A percentile compares a stretch with the other conserved stretches of the same genome.
Evolutionary conservation across 1,140 invertebrate genomes (phyloP).

Genomic region (Lucilia sericata): DNA sequence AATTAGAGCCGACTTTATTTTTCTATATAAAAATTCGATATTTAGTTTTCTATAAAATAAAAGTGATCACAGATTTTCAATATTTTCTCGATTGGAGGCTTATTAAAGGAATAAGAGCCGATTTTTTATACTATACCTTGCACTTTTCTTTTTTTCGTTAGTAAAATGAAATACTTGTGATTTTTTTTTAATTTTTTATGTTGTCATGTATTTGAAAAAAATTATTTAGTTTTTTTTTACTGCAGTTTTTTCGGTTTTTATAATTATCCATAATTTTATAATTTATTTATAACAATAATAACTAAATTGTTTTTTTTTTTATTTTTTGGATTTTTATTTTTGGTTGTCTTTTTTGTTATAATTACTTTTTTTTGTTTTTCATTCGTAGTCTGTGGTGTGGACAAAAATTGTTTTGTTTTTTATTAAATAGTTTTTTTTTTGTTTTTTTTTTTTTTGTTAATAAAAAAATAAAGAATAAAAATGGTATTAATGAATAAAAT

Average conservation of each 20-base stretch:
- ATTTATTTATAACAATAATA: constrained; percentile 50
- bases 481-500: constrained; percentile 27
- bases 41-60: too few species aligned
- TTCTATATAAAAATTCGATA: too few species aligned
- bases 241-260: constrained; percentile 47
- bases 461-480: constrained; percentile 33
- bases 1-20: too few species aligned
- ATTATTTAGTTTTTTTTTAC: constrained; percentile 46
- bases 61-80: too few species aligned
- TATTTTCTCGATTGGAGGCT: too few species aligned
- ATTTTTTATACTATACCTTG: too few species aligned
- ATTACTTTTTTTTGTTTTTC: constrained; percentile 38
- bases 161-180: neutral
- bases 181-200: constrained; percentile 44
- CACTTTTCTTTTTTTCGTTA: too few species aligned
- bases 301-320: constrained; percentile 46
- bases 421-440: constrained; percentile 25
- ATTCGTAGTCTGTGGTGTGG: constrained; percentile 47
- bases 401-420: constrained; percentile 43
- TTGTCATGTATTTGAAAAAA: constrained; percentile 50
- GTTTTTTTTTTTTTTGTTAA: constrained; percentile 20
- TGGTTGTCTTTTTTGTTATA: constrained; percentile 42
- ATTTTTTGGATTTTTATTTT: constrained; percentile 30
- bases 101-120: too few species aligned
- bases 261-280: constrained; percentile 47